Conservation (phyloP, 2,888 invertebrate species). For the Odontocerum albicorne region DNA sequence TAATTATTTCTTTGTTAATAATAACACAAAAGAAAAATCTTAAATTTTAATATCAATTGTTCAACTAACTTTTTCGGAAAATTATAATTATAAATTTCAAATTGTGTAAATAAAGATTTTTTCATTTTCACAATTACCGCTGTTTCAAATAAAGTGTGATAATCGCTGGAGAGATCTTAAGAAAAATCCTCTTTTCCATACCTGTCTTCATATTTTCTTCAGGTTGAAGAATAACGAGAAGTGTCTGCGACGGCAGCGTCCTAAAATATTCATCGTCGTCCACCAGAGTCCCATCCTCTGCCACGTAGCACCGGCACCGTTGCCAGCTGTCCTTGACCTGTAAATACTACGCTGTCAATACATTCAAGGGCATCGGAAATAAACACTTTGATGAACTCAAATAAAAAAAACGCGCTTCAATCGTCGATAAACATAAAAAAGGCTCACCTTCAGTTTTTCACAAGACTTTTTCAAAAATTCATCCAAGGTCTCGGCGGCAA, state of each 20-base stretch:
- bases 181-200: too few species aligned
- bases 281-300: conserved; percentile 70
- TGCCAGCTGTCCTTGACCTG: conserved; percentile 55
- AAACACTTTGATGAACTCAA: too few species aligned
- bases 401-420: not conserved
- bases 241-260: conserved; percentile 73
- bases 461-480: conserved; percentile 71
- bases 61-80: too few species aligned
- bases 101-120: too few species aligned
- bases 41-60: too few species aligned
- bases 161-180: conserved; percentile 26
- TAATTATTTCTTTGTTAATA: too few species aligned
- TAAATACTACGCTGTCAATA: conserved; percentile 38
- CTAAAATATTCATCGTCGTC: conserved; percentile 77
- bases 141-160: conserved; percentile 41
- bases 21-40: too few species aligned
- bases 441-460: conserved; percentile 64
- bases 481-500: conserved; percentile 66
- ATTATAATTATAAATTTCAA: too few species aligned
- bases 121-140: not conserved
- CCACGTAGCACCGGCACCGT: conserved; percentile 57
- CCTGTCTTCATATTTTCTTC: conserved; percentile 62
- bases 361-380: conserved; percentile 9
- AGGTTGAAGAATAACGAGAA: conserved; percentile 62
- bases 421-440: not conserved